Evolutionary conservation across 2,888 invertebrate species (phyloP).

Genomic region (Polylopha cassiicola): DNA sequence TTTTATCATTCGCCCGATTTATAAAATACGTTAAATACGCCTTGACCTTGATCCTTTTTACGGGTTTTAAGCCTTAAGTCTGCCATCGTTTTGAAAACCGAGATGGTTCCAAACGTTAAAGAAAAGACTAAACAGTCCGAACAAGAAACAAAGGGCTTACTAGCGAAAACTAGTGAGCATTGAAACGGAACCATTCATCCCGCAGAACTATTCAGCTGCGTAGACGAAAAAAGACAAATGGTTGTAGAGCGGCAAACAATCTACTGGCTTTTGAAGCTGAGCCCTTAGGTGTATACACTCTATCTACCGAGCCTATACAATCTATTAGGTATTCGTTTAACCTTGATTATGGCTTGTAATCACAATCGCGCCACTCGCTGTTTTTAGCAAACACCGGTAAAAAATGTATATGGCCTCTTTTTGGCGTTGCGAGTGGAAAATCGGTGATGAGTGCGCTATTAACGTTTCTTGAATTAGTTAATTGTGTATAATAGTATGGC

Average conservation of each 20-base stretch:
- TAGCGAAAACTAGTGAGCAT: too few species aligned
- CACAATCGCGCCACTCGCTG: constrained; percentile 28
- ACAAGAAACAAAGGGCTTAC: too few species aligned
- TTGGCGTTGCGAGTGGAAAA: constrained; percentile 29
- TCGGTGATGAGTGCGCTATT: constrained; percentile 22
- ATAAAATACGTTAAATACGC: too few species aligned
- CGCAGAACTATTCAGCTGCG: neutral
- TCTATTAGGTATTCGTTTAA: constrained; percentile 27
- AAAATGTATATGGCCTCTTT: constrained; percentile 33
- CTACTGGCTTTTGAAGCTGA: neutral
- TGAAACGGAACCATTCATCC: neutral
- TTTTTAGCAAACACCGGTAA: constrained; percentile 30
- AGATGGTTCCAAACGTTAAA: too few species aligned
- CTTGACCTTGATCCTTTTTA: too few species aligned
- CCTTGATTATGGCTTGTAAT: constrained; percentile 30
- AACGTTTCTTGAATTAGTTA: constrained; percentile 24
- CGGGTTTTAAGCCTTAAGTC: too few species aligned
- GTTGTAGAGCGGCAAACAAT: too few species aligned
- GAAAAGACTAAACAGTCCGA: too few species aligned
- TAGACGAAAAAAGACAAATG: constrained; percentile 1
- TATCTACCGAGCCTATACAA: constrained; percentile 17
- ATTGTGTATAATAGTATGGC: constrained; percentile 20
- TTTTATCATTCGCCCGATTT: too few species aligned
- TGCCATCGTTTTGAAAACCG: too few species aligned
- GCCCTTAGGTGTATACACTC: neutral